Evolutionary conservation across 2,797 vertebrate species (phyloP).

Genomic region (Octomys mimax): DNA sequence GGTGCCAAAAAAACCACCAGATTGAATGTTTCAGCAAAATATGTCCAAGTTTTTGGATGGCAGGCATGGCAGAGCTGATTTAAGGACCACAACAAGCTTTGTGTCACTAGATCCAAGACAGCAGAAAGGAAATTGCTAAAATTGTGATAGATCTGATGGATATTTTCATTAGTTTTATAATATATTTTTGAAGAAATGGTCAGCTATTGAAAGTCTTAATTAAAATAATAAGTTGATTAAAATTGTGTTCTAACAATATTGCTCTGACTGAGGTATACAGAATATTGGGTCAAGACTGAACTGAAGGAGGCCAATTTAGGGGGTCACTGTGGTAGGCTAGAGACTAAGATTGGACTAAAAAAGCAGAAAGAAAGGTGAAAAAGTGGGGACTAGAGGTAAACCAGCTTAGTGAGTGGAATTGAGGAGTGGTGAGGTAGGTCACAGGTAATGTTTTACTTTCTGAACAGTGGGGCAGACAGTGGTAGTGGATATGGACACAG

Average conservation of each 20-base stretch:
- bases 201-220: not conserved
- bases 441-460: not conserved
- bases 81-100: not conserved
- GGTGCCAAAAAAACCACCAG: not conserved
- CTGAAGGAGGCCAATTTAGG: not conserved
- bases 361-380: not conserved
- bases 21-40: not conserved
- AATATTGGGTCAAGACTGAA: not conserved
- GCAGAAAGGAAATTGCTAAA: not conserved
- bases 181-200: not conserved
- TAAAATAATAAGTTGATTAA: not conserved
- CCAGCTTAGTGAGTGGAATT: not conserved
- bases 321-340: not conserved
- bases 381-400: not conserved
- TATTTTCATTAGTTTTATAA: not conserved
- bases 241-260: not conserved
- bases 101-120: not conserved
- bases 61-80: not conserved
- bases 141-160: not conserved
- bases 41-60: not conserved
- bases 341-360: not conserved
- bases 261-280: not conserved
- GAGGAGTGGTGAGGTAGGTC: not conserved
- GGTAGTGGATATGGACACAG: no score
- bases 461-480: not conserved